Base-by-base conservation (phyloP, 2,888 invertebrate genomes). In the Beris morrisii region DNA sequence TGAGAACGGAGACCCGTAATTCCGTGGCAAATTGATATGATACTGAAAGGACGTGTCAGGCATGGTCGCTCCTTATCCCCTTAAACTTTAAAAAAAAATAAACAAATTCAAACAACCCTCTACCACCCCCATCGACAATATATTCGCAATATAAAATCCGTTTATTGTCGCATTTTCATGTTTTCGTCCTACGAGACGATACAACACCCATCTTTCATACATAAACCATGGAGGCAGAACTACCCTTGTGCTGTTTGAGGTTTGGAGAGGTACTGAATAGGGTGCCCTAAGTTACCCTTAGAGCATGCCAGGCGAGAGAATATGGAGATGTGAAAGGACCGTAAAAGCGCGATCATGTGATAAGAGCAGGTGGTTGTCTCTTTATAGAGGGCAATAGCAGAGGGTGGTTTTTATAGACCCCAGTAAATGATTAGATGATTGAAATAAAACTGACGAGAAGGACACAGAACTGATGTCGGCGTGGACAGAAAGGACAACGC, bases 281-380 rank as follows among this genome's bases (percentile, higher is more conserved):
- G 13, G 45, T 38, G n/a, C 15, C 52, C 43, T 6, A 45, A 46
- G 28, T 50, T 61, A n/a, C 15, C 32, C 48, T 13, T 2, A 15
- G 48, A 46, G 48, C 46, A n/a, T 43, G 52, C 12, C 46, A 38
- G 22, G 15, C 32, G 38, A 61, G 50, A 22, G 31, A 52, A n/a
- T 54, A 28, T 67, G 57, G 28, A 53, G 63, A 57, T 63, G 67
- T 56, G 46, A 57, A 65, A 65, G 9, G 38, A 54, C 67, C 65
- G 61, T 69, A 67, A 67, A 69, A 69, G 53, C 61, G 58, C 57
- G 69, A 69, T 69, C 64, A 69, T 65, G 67, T 67, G 69, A 69
- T 69, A 69, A 67, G 67, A 63, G 69, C 69, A 69, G 69, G 69
- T 69, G 67, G 69, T 64, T 67, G 58, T 59, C 53, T 44, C 61